A percentile compares a stretch with the other conserved stretches of the same genome.
Conservation (phyloP, 30 jellyfish, hydroid and myxozoan species). For the Phacellophora camtschatica region DNA sequence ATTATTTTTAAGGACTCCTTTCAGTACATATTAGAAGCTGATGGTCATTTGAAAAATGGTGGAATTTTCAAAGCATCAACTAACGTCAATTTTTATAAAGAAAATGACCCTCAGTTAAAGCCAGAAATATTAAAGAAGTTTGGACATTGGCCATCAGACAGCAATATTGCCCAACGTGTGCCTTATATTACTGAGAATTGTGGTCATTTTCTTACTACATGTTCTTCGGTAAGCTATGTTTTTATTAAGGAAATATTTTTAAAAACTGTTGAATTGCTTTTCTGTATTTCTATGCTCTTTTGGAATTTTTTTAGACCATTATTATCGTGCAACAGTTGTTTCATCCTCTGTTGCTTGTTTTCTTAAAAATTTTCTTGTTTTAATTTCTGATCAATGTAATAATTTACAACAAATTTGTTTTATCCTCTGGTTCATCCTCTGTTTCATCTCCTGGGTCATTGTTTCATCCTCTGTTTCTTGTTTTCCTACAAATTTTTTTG, state of each 20-base stretch:
- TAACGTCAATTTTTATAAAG: conserved; percentile 29
- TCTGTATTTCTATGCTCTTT: no score
- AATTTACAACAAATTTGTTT: no score
- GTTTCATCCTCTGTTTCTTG: no score
- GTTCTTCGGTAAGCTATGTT: conserved; percentile 41
- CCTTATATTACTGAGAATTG: conserved; percentile 14
- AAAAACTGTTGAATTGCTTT: no score
- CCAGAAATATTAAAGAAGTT: conserved; percentile 52
- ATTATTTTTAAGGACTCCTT: conserved; percentile 23
- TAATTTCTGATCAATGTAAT: no score
- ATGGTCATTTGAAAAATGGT: conserved; percentile 67
- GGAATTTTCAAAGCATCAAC: conserved; percentile 75
- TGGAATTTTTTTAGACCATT: no score
- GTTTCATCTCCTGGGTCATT: no score
- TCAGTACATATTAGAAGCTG: conserved; percentile 91
- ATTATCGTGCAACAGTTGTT: no score
- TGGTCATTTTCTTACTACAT: conserved; percentile 45
- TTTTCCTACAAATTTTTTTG: no score
- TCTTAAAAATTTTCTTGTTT: no score
- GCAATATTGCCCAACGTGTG: conserved; percentile 36
- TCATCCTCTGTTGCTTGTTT: no score
- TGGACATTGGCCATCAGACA: conserved; percentile 41
- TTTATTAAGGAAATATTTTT: not conserved
- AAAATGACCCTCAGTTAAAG: not conserved
- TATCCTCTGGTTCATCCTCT: no score